phyloP scores from a whole-genome alignment of 1,140 invertebrate genomes.

The Nasonia vitripennis region DNA sequence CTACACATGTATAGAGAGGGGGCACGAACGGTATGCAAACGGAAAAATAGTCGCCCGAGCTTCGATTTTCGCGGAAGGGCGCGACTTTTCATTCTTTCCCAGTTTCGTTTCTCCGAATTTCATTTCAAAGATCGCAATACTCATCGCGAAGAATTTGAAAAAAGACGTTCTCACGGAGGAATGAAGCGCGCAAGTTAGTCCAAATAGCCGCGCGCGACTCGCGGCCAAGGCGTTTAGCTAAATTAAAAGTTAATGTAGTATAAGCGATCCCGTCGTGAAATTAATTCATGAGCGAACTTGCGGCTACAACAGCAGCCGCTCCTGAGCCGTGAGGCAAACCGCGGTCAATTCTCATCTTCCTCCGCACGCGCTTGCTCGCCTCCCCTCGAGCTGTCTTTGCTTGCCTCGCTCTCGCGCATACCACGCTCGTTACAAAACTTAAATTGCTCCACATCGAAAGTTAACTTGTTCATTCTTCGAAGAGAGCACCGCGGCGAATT shows the following conservation, averaged over 20 bases:
- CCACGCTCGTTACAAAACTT: slow-evolving; percentile 65
- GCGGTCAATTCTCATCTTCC: slow-evolving; percentile 59
- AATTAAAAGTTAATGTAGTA: slow-evolving; percentile 70
- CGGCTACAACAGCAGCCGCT: not conserved
- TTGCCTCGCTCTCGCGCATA: slow-evolving; percentile 42
- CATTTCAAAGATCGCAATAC: too few relatives aligned
- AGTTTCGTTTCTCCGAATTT: too few relatives aligned
- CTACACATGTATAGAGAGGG: not conserved
- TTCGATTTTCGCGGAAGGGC: not conserved
- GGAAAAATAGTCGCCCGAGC: slow-evolving; percentile 10
- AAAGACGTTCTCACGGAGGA: not conserved
- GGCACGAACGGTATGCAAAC: not conserved
- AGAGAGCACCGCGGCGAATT: not conserved
- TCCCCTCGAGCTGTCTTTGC: slow-evolving; percentile 49
- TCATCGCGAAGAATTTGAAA: not conserved
- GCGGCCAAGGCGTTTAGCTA: slow-evolving; percentile 59
- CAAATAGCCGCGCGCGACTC: slow-evolving; percentile 47
- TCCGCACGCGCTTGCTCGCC: not conserved
- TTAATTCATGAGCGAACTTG: slow-evolving; percentile 68
- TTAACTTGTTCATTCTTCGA: slow-evolving; percentile 64
- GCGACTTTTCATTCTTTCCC: not conserved
- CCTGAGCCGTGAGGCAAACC: slow-evolving; percentile 40
- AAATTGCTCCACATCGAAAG: slow-evolving; percentile 67
- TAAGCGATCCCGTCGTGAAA: slow-evolving; percentile 66
- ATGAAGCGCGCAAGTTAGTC: slow-evolving; percentile 55